Evolutionary conservation across 2,888 invertebrate species (phyloP).

Genomic region (Caenorhabditis imperialis): DNA sequence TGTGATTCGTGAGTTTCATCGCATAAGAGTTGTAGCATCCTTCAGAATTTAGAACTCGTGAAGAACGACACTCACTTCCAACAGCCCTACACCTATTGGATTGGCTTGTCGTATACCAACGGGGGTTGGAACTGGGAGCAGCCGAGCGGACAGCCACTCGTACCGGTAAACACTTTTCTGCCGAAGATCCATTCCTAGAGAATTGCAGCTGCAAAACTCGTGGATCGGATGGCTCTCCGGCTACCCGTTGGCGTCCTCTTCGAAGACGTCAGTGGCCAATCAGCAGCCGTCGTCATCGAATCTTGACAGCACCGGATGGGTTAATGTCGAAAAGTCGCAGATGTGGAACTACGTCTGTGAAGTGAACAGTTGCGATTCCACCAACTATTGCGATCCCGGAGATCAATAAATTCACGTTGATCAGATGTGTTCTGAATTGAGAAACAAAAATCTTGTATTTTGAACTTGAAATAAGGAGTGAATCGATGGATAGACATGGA

Average conservation of each 20-base stretch:
- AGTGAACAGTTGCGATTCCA: conserved; percentile 25
- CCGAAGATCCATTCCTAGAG: conserved; percentile 27
- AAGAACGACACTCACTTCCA: conserved; percentile 3
- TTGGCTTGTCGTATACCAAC: conserved; percentile 14
- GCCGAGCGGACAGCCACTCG: conserved; percentile 4
- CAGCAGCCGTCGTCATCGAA: conserved; percentile 4
- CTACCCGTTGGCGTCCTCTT: background rate
- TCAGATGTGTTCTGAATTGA: too few relatives aligned
- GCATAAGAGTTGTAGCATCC: background rate
- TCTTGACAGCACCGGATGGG: conserved; percentile 1
- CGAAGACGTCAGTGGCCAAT: conserved; percentile 27
- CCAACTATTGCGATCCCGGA: conserved; percentile 28
- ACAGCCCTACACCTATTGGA: conserved; percentile 21
- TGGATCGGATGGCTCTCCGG: background rate
- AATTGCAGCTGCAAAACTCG: background rate
- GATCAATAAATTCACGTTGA: too few relatives aligned
- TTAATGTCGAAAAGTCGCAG: conserved; percentile 1
- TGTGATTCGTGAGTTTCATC: conserved; percentile 6
- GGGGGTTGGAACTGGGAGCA: conserved; percentile 32
- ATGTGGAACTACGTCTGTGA: conserved; percentile 34
- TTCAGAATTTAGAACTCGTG: conserved; percentile 3
- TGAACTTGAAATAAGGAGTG: conserved; percentile 15
- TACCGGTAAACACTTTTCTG: background rate
- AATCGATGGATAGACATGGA: conserved; percentile 11
- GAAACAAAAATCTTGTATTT: conserved; percentile 17